Evolutionary conservation across 2,113 vertebrate species (phyloP), one percentile per base, ranked within the genome.

Genomic region (Malurus elegans): DNA sequence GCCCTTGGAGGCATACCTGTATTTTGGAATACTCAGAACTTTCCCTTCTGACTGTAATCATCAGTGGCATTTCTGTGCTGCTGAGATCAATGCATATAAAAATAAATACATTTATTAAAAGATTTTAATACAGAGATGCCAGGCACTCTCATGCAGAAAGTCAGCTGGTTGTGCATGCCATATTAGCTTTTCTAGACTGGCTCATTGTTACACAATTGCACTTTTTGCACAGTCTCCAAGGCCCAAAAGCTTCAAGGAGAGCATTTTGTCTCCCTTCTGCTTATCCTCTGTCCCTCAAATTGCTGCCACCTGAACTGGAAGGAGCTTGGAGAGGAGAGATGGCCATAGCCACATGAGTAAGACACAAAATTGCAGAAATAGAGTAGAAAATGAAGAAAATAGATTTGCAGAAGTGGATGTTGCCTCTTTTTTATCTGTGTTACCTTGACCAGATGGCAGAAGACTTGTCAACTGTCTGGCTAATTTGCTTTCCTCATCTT

Each of bases 341-440:
- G 14, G 42, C 36, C 3, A 4, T 10, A 34, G 31, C 25, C 20
- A 7, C 0, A 0, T 42, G 32, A 16, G 0, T 53, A 60, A 53
- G 64, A 91, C 24, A 17, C 56, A 50, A 48, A 71, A 71, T 11
- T 61, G 29, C 32, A 38, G 16, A 56, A 64, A 10, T 70, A 44
- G 11, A 9, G 12, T 21, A 70, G 58, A 18, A 69, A 78, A 91
- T 53, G 47, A 66, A 50, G 53, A 71, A 93, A 61, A 47, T 0
- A 60, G 16, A 40, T 94, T 70, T 90, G 54, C 60, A 70, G 15
- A 58, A 72, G 9, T 82, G 29, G 17, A 24, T 38, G n/a, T 72
- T 75, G 42, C 48, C n/a, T 70, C 38, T 38, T 5, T 86, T 92
- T 88, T 66, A 47, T 54, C n/a, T 78, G 0, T 79, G 54, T 32